Percentiles rank a stretch among this genome's conserved stretches.
These are phyloP conservation scores for Equus przewalskii DNA, from an alignment of 2,113 vertebrate genomes.

Conservation along the genomic window DNA sequence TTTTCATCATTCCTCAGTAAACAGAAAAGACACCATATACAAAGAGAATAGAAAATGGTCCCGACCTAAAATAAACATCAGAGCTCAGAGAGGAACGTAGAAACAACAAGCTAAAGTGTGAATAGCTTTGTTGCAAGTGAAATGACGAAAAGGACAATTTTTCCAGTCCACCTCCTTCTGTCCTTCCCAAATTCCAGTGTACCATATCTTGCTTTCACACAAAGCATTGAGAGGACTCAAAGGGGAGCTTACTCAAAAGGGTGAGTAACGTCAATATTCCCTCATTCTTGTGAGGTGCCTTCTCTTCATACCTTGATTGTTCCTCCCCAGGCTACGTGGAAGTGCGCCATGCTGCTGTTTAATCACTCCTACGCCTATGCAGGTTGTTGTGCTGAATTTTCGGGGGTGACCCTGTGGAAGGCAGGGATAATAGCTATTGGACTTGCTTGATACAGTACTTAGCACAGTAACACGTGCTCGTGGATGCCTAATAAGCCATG, in stretches of 20 bases:
- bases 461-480: constrained; percentile 30
- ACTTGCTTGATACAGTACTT: constrained; percentile 47
- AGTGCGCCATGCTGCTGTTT: fast-evolving
- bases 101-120: background rate
- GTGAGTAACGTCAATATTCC: no score
- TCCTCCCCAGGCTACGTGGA: fast-evolving
- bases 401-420: background rate
- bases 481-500: constrained; percentile 75
- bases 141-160: background rate
- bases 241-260: background rate
- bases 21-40: background rate
- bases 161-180: no score
- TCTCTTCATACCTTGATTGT: background rate
- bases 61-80: background rate
- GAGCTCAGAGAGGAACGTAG: background rate
- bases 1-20: background rate
- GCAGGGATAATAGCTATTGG: constrained; percentile 26
- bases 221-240: background rate
- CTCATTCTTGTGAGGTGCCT: background rate
- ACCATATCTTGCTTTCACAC: background rate
- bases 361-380: background rate
- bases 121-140: background rate
- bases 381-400: background rate
- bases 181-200: background rate
- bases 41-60: background rate